Base-by-base conservation (phyloP, 1,140 invertebrate species). In the Temnothorax curvispinosus region DNA sequence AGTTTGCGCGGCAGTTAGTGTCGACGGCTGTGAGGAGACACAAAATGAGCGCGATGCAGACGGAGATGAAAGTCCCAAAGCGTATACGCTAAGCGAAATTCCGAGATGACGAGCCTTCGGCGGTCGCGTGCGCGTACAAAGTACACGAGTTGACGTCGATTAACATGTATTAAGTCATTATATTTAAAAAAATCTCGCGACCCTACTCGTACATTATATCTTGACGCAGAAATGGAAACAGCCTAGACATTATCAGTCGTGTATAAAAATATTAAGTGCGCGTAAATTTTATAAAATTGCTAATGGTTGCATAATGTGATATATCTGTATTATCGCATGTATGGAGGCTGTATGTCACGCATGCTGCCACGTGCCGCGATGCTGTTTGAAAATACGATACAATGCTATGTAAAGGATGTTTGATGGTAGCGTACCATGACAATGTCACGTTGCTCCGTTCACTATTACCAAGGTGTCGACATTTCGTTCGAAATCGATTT, bases 1-100 rank as follows among this genome's bases (percentile, higher is more conserved):
- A 90, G 78, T 91, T 88, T 90, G 90, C 87, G 54, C 58, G 80
- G 38, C 78, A 72, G 84, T 91, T 91, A 91, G 72, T 84, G 76
- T 58, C 71, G 52, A 69, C 81, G 89, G 50, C 54, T 52, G 86
- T 76, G 58, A 64, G 67, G 47, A 27, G 62, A 77, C 41, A 35
- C 44, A 84, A 71, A 71, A 80, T 81, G 89, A 91, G 80, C 21
- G 52, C 15, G 75, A 52, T 54, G 38, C 50, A 13, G 75, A 71
- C 27, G 67, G 38, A 52, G 35, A 80, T 15, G 75, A 86, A 56
- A 47, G 41, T 41, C 50, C 7, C 47, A 47, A 52, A 75, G 3
- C 81, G 81, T 50, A 27, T 50, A 27, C 54, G 67, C 8, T 44
- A 72, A 62, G 35, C 47, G 13, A 52, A 67, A 80, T 80, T 88